Percentiles rank a stretch among this genome's conserved stretches.
These are phyloP conservation scores for Florisuga fusca DNA, from an alignment of 2,797 vertebrate species.

Conservation along the genomic window DNA sequence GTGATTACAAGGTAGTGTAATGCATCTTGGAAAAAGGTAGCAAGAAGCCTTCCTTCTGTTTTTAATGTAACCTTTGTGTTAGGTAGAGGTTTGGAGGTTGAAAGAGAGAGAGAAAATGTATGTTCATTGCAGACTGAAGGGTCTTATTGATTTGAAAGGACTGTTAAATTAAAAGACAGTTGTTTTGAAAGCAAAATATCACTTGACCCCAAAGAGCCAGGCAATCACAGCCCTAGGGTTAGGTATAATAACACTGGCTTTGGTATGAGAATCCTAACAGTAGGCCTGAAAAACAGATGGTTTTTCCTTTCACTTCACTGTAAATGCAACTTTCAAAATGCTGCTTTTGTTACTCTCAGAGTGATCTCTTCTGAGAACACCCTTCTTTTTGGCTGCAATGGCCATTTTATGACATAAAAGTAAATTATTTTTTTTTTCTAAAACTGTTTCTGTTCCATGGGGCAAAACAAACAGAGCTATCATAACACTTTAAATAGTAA, in stretches of 20 bases:
- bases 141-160: conserved; percentile 37
- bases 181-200: conserved; percentile 49
- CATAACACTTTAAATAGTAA: conserved; percentile 82
- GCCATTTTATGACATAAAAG: conserved; percentile 73
- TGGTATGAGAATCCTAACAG: not conserved
- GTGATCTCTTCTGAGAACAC: conserved; percentile 1
- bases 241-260: not conserved
- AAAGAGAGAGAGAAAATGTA: conserved; percentile 11
- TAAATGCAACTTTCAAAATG: conserved; percentile 9
- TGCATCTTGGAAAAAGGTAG: conserved; percentile 30
- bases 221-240: not conserved
- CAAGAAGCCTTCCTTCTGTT: not conserved
- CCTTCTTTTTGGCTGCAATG: conserved; percentile 44
- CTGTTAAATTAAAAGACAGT: conserved; percentile 42
- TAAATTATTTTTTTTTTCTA: conserved; percentile 4
- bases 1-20: conserved; percentile 50
- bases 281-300: not conserved
- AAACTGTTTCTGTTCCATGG: conserved; percentile 75
- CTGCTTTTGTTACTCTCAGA: conserved; percentile 2
- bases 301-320: not conserved
- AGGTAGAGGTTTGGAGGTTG: not conserved
- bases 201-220: not conserved
- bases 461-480: conserved; percentile 78
- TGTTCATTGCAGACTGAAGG: not conserved
- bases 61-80: conserved; percentile 52